A percentile compares a stretch with the other conserved stretches of the same genome.
Conservation (phyloP, 2,113 vertebrate species). For the Antechinus stuartii region DNA sequence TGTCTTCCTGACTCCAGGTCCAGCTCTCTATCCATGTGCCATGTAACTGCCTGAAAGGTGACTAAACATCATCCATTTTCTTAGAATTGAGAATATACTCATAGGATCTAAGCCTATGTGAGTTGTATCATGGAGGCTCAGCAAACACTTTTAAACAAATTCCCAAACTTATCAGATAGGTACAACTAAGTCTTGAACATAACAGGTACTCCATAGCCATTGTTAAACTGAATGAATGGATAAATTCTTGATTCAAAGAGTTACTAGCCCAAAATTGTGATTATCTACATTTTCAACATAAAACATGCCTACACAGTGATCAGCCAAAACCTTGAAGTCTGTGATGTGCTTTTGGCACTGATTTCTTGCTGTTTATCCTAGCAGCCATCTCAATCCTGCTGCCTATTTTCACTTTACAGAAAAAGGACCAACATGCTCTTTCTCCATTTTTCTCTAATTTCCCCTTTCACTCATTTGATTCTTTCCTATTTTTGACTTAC, state of each 20-base stretch:
- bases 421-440: slow-evolving; percentile 7
- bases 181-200: not conserved
- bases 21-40: not conserved
- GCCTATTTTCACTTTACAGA: slow-evolving; percentile 7
- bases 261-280: not conserved
- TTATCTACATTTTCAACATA: slow-evolving; percentile 30
- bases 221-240: not conserved
- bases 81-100: slow-evolving; percentile 7
- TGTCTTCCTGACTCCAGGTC: not conserved
- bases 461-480: slow-evolving; percentile 44
- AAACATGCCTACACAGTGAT: slow-evolving; percentile 5
- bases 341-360: not conserved
- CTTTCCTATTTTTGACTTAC: slow-evolving; percentile 50
- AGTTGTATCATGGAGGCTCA: slow-evolving; percentile 35
- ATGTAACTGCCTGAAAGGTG: not conserved
- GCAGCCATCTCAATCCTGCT: slow-evolving; percentile 6
- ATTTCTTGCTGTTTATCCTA: slow-evolving; percentile 33
- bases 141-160: not conserved
- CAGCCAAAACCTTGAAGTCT: slow-evolving; percentile 7
- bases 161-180: slow-evolving; percentile 24
- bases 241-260: slow-evolving; percentile 11
- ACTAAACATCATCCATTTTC: not conserved
- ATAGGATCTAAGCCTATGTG: slow-evolving; percentile 2
- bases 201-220: not conserved
- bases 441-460: slow-evolving; percentile 50